phyloP scores from a whole-genome alignment of 1,140 invertebrate genomes.

The Akabosia matsudoensis region DNA sequence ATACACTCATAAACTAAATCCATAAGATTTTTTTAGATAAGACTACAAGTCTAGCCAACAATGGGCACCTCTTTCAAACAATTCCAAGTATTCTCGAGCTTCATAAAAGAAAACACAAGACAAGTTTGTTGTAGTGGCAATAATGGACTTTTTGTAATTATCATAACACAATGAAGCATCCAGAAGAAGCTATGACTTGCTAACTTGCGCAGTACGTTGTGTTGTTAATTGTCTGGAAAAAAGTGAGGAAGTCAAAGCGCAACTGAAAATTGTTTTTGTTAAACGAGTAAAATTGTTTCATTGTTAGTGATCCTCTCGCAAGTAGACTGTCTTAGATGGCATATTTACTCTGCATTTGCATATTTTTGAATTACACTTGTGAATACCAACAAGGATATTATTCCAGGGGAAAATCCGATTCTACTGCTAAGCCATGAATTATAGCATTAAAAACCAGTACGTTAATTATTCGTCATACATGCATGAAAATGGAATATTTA shows the following conservation, averaged over 20 bases:
- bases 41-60: too few relatives aligned
- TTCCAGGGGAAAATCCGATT: too few relatives aligned
- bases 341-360: not conserved
- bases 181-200: not conserved
- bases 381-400: too few relatives aligned
- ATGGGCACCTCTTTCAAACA: too few relatives aligned
- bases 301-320: not conserved
- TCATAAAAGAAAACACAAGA: too few relatives aligned
- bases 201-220: not conserved
- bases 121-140: not conserved
- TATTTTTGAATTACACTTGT: not conserved
- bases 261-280: not conserved
- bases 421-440: not conserved
- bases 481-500: too few relatives aligned
- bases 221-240: not conserved
- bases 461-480: too few relatives aligned
- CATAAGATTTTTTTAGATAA: too few relatives aligned
- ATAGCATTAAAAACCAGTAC: too few relatives aligned
- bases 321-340: not conserved
- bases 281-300: not conserved
- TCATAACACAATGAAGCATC: not conserved
- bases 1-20: too few relatives aligned
- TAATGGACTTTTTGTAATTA: constrained; percentile 5
- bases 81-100: too few relatives aligned
- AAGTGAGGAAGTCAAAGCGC: not conserved